Evolutionary conservation across 1,140 invertebrate species (phyloP), one percentile per base, ranked within the genome.

Genomic region (Formica exsecta): DNA sequence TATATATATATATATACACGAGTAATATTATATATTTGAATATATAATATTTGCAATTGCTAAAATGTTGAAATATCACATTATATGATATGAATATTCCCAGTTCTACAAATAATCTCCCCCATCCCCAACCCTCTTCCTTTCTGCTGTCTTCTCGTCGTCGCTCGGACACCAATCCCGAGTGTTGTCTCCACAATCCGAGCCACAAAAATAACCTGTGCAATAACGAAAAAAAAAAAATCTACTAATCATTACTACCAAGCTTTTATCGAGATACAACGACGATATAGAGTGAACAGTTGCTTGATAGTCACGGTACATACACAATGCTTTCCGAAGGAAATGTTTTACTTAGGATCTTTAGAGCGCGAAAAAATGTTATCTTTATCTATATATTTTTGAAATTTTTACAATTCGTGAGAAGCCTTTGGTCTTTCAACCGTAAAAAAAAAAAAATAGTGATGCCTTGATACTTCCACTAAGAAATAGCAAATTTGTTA

Each of bases 141-240:
- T 54, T 61, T 75, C 73, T 89, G 89, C 80, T 86, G 71, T 85
- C 87, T 86, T 89, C 86, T 87, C 80, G 85, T 87, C 85, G 85
- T 90, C 79, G 88, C 66, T 87, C 77, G 68, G 51, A 68, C 66
- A 87, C 38, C 85, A 80, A 76, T 59, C 59, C 79, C 65, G 44
- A 64, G 68, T 64, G 76, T 83, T 76, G 76, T 65, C 76, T 81
- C 62, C 66, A 77, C 61, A 16, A 16, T 36, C 88, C 54, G 85
- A 89, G 89, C 77, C 83, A 64, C 64, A 36, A 57, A 68, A 11
- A 44, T 62, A 81, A 80, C 75, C 79, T 86, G 54, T 64, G 87
- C 88, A 76, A 86, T 84, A 76, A 89, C 77, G 64, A 85, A 57
- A 77, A 86, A 80, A 86, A 80, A 85, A 65, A 77, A 86, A 80